phyloP scores from a whole-genome alignment of 2,797 vertebrate genomes.

The Stomatorhinus walkeri region DNA sequence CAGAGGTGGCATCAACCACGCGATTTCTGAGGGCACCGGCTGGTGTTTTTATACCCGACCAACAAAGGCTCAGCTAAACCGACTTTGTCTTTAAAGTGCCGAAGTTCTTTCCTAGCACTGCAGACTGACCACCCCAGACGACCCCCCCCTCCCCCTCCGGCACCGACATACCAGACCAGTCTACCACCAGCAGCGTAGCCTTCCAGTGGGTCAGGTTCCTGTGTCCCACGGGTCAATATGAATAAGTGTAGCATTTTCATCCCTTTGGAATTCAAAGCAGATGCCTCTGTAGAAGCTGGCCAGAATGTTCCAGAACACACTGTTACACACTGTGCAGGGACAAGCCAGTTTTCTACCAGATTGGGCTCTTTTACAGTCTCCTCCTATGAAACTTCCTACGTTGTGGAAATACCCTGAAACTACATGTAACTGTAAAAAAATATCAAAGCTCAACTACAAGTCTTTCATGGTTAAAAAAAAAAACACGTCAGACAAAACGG shows the following conservation, averaged over 20 bases:
- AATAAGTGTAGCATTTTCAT: neutral
- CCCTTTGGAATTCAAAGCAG: neutral
- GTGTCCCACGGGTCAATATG: neutral
- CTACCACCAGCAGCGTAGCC: neutral
- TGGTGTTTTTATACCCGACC: neutral
- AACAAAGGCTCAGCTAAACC: neutral
- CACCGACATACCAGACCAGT: neutral
- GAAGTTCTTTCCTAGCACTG: neutral
- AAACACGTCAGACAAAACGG: neutral
- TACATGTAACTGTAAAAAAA: neutral
- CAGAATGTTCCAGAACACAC: constrained; percentile 6
- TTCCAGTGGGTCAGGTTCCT: neutral
- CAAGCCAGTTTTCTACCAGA: neutral
- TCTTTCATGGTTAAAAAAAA: neutral
- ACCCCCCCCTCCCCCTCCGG: no score
- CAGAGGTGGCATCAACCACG: neutral
- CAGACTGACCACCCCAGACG: neutral
- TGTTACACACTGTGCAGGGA: neutral
- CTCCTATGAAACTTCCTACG: neutral
- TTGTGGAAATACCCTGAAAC: neutral
- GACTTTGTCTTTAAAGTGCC: neutral
- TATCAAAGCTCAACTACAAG: neutral
- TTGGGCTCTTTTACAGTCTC: neutral
- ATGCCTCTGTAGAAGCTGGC: neutral
- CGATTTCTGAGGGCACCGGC: neutral